Evolutionary conservation across 2,113 vertebrate genomes (phyloP).

Genomic region (Cyphomyrus plagiostoma): DNA sequence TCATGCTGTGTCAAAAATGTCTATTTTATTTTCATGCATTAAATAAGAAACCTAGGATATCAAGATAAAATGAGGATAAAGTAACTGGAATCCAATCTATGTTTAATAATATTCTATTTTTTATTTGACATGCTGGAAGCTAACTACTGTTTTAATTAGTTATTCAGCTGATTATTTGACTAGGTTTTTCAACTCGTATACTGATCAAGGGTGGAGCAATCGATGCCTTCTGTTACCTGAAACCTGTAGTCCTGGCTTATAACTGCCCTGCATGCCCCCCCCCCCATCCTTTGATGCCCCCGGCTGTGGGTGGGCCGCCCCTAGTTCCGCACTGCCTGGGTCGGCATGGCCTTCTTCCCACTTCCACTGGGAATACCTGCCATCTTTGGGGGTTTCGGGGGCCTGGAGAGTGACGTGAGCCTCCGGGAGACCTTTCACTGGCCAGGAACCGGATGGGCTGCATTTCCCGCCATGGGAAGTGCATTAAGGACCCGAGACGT

Average conservation of each 20-base stretch:
- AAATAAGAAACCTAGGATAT: too few relatives aligned
- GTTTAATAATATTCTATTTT: neutral
- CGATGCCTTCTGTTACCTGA: neutral
- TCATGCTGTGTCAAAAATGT: neutral
- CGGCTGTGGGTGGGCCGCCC: neutral
- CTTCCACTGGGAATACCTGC: slow-evolving; percentile 5
- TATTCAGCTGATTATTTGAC: neutral
- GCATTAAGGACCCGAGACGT: neutral
- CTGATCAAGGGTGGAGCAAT: neutral
- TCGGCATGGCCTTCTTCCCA: neutral
- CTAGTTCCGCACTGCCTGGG: neutral
- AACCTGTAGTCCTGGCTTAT: neutral
- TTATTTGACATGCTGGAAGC: neutral
- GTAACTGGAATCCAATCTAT: neutral
- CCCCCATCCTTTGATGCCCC: neutral
- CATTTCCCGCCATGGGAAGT: neutral
- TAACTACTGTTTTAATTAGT: neutral
- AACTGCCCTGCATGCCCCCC: neutral
- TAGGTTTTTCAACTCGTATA: neutral
- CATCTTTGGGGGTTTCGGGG: neutral
- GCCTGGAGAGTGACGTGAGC: neutral
- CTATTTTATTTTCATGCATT: neutral
- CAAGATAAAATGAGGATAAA: too few relatives aligned
- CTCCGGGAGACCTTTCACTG: neutral
- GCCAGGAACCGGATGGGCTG: neutral